These are phyloP conservation scores for Drosophila virilis DNA, from an alignment of 1,140 invertebrate genomes.

Conservation along the genomic window DNA sequence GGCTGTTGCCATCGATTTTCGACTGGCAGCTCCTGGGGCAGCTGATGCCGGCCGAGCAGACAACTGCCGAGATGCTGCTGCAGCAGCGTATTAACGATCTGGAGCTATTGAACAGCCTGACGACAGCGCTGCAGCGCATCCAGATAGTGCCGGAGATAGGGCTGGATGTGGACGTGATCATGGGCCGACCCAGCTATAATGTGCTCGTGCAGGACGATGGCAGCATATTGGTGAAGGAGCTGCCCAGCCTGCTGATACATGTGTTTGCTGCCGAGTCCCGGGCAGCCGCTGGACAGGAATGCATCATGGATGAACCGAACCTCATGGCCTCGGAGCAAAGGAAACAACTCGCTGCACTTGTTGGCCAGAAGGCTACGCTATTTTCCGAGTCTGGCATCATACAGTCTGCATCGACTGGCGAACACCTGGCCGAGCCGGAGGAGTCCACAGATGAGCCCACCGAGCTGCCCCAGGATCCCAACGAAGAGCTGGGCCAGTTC, in stretches of 20 bases:
- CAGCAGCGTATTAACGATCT: conserved; percentile 50
- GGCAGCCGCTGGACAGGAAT: conserved; percentile 27
- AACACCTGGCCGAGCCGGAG: neutral
- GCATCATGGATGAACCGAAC: neutral
- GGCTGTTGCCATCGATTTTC: conserved; percentile 43
- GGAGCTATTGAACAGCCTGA: conserved; percentile 45
- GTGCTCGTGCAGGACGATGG: conserved; percentile 38
- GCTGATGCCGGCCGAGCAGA: conserved; percentile 36
- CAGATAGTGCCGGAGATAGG: conserved; percentile 25
- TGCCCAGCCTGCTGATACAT: conserved; percentile 35
- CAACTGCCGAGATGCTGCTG: conserved; percentile 7
- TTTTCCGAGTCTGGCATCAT: neutral
- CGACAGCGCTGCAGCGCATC: conserved; percentile 43
- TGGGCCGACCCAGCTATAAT: conserved; percentile 39
- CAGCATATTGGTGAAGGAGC: conserved; percentile 42
- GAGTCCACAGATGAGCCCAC: neutral
- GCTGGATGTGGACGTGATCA: conserved; percentile 30
- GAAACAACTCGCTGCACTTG: neutral
- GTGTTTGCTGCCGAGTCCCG: conserved; percentile 18
- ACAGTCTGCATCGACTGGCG: neutral
- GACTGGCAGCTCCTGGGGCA: conserved; percentile 37
- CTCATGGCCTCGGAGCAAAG: neutral
- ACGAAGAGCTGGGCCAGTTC: neutral
- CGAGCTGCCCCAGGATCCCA: neutral
- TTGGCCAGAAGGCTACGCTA: neutral